Conservation (phyloP, 1,140 invertebrate genomes). For the Drosophila lini region DNA sequence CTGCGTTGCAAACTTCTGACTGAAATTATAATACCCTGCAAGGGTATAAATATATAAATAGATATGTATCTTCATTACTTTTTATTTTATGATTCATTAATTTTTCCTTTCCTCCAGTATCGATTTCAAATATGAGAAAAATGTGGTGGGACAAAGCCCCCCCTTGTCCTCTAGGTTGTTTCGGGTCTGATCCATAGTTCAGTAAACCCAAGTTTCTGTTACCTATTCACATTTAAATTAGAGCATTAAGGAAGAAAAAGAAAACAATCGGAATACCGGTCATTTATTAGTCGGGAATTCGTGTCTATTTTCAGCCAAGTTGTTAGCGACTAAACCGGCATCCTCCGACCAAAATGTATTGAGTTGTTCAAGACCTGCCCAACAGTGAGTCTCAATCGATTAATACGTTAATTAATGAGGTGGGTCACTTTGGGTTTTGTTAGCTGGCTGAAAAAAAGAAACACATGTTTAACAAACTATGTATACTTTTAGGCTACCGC, state of each 20-base stretch:
- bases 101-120: too few relatives aligned
- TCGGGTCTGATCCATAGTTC: not conserved
- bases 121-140: too few relatives aligned
- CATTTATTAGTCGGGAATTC: constrained; percentile 3
- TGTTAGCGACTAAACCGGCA: constrained; percentile 3
- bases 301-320: not conserved
- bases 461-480: constrained; percentile 7
- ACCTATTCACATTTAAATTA: constrained; percentile 1
- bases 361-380: not conserved
- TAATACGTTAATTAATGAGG: constrained; percentile 14
- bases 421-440: constrained; percentile 6
- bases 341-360: not conserved
- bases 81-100: too few relatives aligned
- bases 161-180: too few relatives aligned
- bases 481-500: constrained; percentile 37
- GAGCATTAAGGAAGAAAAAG: not conserved
- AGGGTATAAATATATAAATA: too few relatives aligned
- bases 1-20: too few relatives aligned
- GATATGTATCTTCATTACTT: too few relatives aligned
- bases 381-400: constrained; percentile 1
- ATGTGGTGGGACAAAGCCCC: too few relatives aligned
- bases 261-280: not conserved
- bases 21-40: too few relatives aligned
- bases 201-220: not conserved
- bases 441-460: constrained; percentile 12